Conservation (phyloP, 2,888 invertebrate genomes). For the Drosophila cracens region DNA sequence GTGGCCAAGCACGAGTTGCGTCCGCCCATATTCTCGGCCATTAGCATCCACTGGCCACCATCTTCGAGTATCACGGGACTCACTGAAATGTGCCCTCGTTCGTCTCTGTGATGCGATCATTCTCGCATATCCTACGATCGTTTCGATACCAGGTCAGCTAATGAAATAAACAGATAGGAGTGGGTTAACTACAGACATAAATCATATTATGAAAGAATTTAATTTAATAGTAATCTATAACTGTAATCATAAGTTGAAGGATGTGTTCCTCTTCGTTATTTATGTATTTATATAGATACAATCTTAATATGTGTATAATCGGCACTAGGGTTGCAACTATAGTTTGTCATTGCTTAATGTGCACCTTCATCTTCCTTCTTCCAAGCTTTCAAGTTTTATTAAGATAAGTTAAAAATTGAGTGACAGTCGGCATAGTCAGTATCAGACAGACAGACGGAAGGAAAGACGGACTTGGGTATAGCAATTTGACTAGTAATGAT, state of each 20-base stretch:
- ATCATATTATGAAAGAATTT: neutral
- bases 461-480: neutral
- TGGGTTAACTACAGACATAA: neutral
- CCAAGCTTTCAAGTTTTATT: neutral
- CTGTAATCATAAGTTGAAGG: neutral
- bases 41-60: constrained; percentile 93
- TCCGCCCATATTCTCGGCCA: constrained; percentile 91
- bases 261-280: neutral
- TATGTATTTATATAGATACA: too few relatives aligned
- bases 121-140: constrained; percentile 90
- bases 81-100: constrained; percentile 94
- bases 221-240: neutral
- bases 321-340: neutral
- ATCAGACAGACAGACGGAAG: neutral
- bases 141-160: constrained; percentile 96
- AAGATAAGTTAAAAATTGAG: neutral
- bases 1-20: constrained; percentile 91
- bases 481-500: neutral
- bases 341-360: neutral
- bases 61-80: constrained; percentile 93
- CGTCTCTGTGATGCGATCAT: constrained; percentile 90
- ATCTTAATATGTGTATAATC: too few relatives aligned
- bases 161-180: neutral
- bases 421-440: neutral
- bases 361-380: neutral